These are phyloP conservation scores for Drosophila tropicalis DNA, from an alignment of 1,140 invertebrate species.

Conservation along the genomic window DNA sequence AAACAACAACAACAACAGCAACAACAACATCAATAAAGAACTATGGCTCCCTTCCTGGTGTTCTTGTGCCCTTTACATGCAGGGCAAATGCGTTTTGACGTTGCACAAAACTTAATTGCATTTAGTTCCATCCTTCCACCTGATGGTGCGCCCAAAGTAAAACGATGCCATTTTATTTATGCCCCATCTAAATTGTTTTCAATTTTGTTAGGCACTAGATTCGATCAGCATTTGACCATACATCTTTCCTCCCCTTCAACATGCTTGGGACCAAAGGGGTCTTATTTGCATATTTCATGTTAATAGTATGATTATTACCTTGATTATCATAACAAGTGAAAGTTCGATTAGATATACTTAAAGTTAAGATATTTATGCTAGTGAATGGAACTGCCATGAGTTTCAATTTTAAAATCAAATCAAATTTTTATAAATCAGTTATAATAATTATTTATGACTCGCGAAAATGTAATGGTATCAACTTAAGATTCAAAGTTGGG, in stretches of 20 bases:
- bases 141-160: conserved; percentile 13
- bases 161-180: conserved; percentile 14
- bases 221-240: neutral
- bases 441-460: too few species aligned
- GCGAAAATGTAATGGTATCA: too few species aligned
- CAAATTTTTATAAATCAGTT: too few species aligned
- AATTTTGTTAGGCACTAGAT: conserved; percentile 10
- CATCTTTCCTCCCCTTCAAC: neutral
- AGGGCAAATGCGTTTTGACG: conserved; percentile 63
- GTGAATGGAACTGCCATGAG: too few species aligned
- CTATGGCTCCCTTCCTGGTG: conserved; percentile 25
- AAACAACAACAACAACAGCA: conserved; percentile 62
- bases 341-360: too few species aligned
- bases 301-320: neutral
- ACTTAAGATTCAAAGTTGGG: too few species aligned
- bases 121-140: conserved; percentile 47
- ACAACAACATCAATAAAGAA: conserved; percentile 72
- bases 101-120: conserved; percentile 72
- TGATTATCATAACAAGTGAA: neutral
- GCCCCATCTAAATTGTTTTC: conserved; percentile 6
- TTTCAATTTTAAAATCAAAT: too few species aligned
- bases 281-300: neutral
- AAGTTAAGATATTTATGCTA: too few species aligned
- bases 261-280: too few species aligned
- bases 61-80: conserved; percentile 19